Percentiles rank a stretch among this genome's conserved stretches.
phyloP scores from a whole-genome alignment of 1,140 invertebrate genomes.

The Drosophila erecta region DNA sequence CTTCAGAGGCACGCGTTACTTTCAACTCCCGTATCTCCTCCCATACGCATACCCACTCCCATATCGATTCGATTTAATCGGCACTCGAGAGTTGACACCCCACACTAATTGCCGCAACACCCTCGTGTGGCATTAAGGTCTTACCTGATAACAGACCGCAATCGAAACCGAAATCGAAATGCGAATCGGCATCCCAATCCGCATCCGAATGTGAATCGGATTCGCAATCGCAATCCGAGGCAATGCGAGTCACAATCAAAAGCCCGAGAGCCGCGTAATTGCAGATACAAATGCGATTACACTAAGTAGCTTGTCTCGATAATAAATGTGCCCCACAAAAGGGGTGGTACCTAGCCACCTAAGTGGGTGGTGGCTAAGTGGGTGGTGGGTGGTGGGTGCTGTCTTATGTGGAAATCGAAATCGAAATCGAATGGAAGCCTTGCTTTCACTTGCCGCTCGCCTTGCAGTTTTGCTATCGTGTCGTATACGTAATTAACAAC shows the following conservation, averaged over 20 bases:
- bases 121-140: slow-evolving; percentile 55
- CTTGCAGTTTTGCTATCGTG: slow-evolving; percentile 31
- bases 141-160: slow-evolving; percentile 64
- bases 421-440: slow-evolving; percentile 35
- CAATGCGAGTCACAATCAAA: slow-evolving; percentile 30
- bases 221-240: background rate
- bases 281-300: slow-evolving; percentile 76
- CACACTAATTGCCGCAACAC: slow-evolving; percentile 68
- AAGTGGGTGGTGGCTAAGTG: slow-evolving; percentile 9
- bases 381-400: slow-evolving; percentile 7
- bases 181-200: slow-evolving; percentile 22
- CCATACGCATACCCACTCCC: background rate
- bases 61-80: slow-evolving; percentile 23
- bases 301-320: slow-evolving; percentile 73
- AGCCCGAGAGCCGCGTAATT: slow-evolving; percentile 60
- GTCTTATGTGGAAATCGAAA: slow-evolving; percentile 37
- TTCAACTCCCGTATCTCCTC: slow-evolving; percentile 2
- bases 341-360: background rate
- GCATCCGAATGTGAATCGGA: slow-evolving; percentile 6
- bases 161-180: slow-evolving; percentile 49
- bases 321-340: slow-evolving; percentile 30
- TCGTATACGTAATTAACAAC: slow-evolving; percentile 34
- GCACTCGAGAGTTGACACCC: slow-evolving; percentile 46
- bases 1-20: slow-evolving; percentile 31
- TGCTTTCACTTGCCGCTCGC: slow-evolving; percentile 51